phyloP scores from a whole-genome alignment of 1,140 invertebrate species.

The Thaumatotibia leucotreta region DNA sequence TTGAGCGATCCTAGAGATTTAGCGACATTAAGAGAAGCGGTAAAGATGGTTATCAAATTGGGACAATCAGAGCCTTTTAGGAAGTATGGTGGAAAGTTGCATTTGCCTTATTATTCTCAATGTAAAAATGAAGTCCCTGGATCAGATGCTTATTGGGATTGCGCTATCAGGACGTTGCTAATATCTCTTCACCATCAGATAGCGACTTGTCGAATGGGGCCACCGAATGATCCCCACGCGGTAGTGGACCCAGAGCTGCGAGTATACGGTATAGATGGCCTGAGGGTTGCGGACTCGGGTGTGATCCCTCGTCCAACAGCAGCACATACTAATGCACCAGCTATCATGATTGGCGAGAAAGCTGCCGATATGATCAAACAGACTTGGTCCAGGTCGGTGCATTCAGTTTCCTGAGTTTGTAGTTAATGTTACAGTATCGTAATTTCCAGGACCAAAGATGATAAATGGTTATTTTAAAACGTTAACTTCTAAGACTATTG shows the following conservation, averaged over 20 bases:
- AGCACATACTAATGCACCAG: constrained; percentile 84
- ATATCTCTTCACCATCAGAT: constrained; percentile 83
- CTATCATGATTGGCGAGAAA: constrained; percentile 92
- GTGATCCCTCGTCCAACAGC: constrained; percentile 83
- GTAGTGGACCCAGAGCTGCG: constrained; percentile 86
- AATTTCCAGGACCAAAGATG: background rate
- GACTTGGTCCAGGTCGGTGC: constrained; percentile 72
- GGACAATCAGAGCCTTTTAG: constrained; percentile 79
- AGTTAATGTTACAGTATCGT: background rate
- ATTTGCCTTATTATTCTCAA: constrained; percentile 76
- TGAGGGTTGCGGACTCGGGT: constrained; percentile 87
- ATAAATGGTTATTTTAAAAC: no score
- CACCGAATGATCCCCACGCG: constrained; percentile 78
- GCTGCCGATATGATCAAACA: constrained; percentile 88
- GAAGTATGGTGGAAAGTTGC: constrained; percentile 76
- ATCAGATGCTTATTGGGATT: constrained; percentile 85
- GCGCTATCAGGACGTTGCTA: constrained; percentile 81
- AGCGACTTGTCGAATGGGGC: constrained; percentile 88
- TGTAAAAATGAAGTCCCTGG: constrained; percentile 75
- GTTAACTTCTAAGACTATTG: no score
- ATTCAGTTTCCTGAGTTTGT: background rate
- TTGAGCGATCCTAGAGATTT: constrained; percentile 81
- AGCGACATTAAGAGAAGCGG: constrained; percentile 81
- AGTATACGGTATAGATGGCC: constrained; percentile 82
- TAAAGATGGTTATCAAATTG: constrained; percentile 80